phyloP scores from a whole-genome alignment of 2,113 vertebrate species.

The Malaclemys terrapin region DNA sequence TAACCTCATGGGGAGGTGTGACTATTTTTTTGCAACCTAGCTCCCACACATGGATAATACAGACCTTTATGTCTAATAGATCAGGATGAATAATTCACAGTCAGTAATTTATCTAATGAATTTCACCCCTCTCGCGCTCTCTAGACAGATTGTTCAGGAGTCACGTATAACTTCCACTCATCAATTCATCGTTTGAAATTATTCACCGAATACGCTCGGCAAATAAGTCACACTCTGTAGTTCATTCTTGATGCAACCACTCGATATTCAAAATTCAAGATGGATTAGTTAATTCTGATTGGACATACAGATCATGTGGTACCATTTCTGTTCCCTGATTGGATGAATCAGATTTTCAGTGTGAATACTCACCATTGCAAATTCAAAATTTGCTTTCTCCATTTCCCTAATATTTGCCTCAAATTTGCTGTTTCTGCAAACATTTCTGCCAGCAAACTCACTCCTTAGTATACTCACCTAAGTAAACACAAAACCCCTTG shows the following conservation, averaged over 20 bases:
- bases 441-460: conserved; percentile 49
- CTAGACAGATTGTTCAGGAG: conserved; percentile 10
- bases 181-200: conserved; percentile 1
- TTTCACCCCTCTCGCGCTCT: not conserved
- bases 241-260: conserved; percentile 32
- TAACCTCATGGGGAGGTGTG: not conserved
- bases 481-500: not conserved
- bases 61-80: not conserved
- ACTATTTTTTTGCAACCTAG: conserved; percentile 14
- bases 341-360: conserved; percentile 43
- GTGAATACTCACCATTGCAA: conserved; percentile 38
- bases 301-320: conserved; percentile 15
- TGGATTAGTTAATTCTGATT: not conserved
- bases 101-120: not conserved
- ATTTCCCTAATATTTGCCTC: conserved; percentile 65
- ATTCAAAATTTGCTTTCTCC: conserved; percentile 49
- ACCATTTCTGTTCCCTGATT: conserved; percentile 35
- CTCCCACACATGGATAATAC: not conserved
- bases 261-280: not conserved
- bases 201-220: conserved; percentile 11
- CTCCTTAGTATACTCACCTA: not conserved
- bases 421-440: conserved; percentile 42
- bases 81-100: conserved; percentile 9
- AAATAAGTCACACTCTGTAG: not conserved
- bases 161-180: conserved; percentile 1